Percentiles rank a stretch among this genome's conserved stretches.
phyloP scores from a whole-genome alignment of 2,888 invertebrate genomes.

The Rhyacophila evoluta region DNA sequence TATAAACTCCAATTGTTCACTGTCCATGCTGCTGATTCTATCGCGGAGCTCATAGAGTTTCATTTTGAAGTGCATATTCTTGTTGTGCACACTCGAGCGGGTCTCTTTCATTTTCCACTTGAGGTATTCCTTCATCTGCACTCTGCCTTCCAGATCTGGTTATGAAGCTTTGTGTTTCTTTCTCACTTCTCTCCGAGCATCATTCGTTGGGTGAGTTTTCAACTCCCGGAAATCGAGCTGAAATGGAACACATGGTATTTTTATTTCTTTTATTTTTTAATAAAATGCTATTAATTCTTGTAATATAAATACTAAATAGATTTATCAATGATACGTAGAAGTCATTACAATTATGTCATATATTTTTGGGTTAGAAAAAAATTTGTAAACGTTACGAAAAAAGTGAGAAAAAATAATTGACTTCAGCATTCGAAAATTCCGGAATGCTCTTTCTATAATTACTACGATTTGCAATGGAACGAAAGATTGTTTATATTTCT shows the following conservation, averaged over 20 bases:
- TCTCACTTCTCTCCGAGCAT: slow-evolving; percentile 71
- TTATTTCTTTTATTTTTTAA: background rate
- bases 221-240: slow-evolving; percentile 79
- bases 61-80: slow-evolving; percentile 45
- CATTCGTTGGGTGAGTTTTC: slow-evolving; percentile 73
- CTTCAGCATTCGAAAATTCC: no score
- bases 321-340: no score
- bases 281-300: no score
- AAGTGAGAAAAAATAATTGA: no score
- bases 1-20: slow-evolving; percentile 31
- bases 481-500: no score
- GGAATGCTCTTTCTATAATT: no score
- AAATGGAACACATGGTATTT: slow-evolving; percentile 54
- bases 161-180: slow-evolving; percentile 80
- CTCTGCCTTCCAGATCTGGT: slow-evolving; percentile 58
- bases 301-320: no score
- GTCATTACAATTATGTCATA: no score
- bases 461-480: no score
- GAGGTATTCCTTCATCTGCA: slow-evolving; percentile 6
- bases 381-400: no score
- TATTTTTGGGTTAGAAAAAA: no score
- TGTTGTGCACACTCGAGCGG: slow-evolving; percentile 45
- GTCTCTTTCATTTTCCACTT: slow-evolving; percentile 42
- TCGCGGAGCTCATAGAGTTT: slow-evolving; percentile 44
- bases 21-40: slow-evolving; percentile 41